Evolutionary conservation across 2,797 vertebrate genomes (phyloP).

Genomic region (Cyclura pinguis): DNA sequence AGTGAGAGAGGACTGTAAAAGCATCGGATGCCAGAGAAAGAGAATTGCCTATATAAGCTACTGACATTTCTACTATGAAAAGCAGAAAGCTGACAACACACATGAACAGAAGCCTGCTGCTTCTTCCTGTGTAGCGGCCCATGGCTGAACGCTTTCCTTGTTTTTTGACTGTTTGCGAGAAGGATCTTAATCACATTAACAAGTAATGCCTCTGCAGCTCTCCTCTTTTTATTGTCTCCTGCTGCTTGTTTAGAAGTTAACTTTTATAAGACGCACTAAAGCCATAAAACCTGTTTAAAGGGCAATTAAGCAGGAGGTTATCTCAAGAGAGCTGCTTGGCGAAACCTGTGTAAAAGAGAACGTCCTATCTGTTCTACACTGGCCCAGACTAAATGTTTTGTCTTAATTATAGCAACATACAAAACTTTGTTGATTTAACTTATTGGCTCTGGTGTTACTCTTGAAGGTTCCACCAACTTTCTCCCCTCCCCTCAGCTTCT

Average conservation of each 20-base stretch:
- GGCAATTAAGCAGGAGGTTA: conserved; percentile 70
- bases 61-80: conserved; percentile 71
- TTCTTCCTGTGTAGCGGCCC: conserved; percentile 80
- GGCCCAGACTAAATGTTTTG: background rate
- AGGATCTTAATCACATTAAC: background rate
- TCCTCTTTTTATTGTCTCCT: conserved; percentile 58
- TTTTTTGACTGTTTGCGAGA: background rate
- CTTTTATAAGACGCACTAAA: conserved; percentile 82
- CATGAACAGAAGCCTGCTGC: conserved; percentile 78
- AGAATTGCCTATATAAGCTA: conserved; percentile 78
- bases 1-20: conserved; percentile 80
- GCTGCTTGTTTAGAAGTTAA: conserved; percentile 63
- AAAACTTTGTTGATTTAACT: conserved; percentile 9
- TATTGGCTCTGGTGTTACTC: background rate
- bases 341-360: conserved; percentile 19
- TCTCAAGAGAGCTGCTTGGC: conserved; percentile 55
- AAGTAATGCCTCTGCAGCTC: background rate
- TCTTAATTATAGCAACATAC: background rate
- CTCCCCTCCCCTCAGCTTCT: background rate
- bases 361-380: background rate
- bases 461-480: background rate
- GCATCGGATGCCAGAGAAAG: conserved; percentile 81
- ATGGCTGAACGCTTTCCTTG: conserved; percentile 54
- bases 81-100: conserved; percentile 64
- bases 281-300: conserved; percentile 82